A percentile compares a stretch with the other conserved stretches of the same genome.
Conservation (phyloP, 2,888 invertebrate species). For the Oligia strigilis region DNA sequence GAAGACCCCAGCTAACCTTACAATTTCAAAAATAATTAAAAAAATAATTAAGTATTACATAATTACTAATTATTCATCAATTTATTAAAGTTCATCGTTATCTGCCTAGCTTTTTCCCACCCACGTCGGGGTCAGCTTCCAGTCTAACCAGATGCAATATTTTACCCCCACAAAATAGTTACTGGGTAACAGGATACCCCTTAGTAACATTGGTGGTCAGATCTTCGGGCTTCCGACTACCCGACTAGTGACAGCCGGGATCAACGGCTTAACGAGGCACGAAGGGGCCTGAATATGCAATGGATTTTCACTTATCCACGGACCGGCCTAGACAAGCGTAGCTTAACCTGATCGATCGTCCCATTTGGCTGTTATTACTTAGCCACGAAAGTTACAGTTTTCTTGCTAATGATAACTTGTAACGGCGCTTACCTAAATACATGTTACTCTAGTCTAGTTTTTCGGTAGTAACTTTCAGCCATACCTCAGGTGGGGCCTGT, state of each 20-base stretch:
- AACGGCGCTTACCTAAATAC: background rate
- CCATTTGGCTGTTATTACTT: background rate
- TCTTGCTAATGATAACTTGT: no score
- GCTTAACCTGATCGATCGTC: background rate
- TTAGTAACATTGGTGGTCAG: background rate
- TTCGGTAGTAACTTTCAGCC: background rate
- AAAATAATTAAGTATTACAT: no score
- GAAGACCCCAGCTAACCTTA: no score
- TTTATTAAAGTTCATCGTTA: background rate
- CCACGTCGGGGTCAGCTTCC: background rate
- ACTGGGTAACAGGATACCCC: background rate
- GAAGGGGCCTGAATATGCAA: background rate
- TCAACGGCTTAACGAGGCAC: background rate
- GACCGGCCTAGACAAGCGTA: background rate
- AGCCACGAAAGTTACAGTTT: background rate
- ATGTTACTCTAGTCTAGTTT: background rate
- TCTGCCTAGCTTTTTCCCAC: background rate
- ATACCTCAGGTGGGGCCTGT: constrained; percentile 4
- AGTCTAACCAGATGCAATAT: background rate
- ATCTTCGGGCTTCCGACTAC: background rate
- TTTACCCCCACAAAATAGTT: background rate
- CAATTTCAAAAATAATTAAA: no score
- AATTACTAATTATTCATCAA: no score
- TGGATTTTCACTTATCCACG: background rate
- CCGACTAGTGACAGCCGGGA: background rate